Evolutionary conservation across 2,797 vertebrate species (phyloP).

Genomic region (Tragopan temminckii): DNA sequence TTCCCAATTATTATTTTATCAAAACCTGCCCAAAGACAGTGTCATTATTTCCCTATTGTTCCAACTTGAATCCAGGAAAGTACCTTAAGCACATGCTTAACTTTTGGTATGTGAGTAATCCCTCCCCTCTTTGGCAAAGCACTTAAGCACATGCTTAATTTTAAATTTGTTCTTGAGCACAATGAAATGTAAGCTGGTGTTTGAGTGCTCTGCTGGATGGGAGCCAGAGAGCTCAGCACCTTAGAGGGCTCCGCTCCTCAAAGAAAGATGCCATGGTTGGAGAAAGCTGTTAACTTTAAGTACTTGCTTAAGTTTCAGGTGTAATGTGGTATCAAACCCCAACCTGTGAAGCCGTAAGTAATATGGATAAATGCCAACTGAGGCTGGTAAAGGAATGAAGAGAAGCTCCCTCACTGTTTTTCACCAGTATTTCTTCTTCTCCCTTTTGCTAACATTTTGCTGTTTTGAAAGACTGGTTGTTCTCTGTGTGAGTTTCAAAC

Average conservation of each 20-base stretch:
- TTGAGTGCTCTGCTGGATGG: conserved; percentile 63
- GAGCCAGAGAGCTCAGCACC: conserved; percentile 28
- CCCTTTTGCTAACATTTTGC: neutral
- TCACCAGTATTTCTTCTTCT: neutral
- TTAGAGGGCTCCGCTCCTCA: conserved; percentile 11
- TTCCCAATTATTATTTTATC: neutral
- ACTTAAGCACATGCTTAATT: conserved; percentile 45
- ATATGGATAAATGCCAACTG: conserved; percentile 10
- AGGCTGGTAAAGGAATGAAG: neutral
- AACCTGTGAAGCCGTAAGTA: neutral
- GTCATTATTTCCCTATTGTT: neutral
- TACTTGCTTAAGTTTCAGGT: conserved; percentile 40
- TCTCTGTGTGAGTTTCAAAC: neutral
- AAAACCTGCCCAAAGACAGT: neutral
- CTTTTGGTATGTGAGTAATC: conserved; percentile 42
- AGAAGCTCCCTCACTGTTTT: neutral
- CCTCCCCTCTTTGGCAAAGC: conserved; percentile 4
- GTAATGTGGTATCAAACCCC: neutral
- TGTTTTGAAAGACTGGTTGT: neutral
- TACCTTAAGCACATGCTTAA: neutral
- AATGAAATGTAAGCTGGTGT: conserved; percentile 59
- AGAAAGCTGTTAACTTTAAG: conserved; percentile 14
- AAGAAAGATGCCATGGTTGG: conserved; percentile 1
- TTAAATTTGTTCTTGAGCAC: conserved; percentile 15
- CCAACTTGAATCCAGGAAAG: neutral